Percentiles rank a stretch among this genome's conserved stretches.
Conservation (phyloP, 2,888 invertebrate species). For the Drosophila buzzatii region DNA sequence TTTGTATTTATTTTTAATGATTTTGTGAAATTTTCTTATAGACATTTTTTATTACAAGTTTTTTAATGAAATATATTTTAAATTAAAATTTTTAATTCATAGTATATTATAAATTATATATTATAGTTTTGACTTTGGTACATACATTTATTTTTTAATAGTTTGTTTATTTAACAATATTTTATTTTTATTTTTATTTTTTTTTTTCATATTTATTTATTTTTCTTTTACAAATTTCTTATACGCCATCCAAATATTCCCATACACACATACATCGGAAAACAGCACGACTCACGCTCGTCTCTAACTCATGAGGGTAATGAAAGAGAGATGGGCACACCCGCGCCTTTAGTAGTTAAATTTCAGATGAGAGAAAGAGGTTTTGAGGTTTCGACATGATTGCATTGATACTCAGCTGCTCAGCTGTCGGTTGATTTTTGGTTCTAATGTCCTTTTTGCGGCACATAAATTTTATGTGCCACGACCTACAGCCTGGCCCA, state of each 20-base stretch:
- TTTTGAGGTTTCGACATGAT: conserved; percentile 36
- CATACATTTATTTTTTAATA: background rate
- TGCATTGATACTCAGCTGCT: conserved; percentile 70
- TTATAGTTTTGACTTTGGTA: no score
- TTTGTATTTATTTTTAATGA: no score
- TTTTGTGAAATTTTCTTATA: no score
- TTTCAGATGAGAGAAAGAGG: background rate
- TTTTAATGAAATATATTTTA: no score
- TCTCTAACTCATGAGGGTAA: conserved; percentile 21
- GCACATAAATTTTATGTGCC: conserved; percentile 73
- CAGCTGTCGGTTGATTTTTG: conserved; percentile 67
- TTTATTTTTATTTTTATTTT: background rate
- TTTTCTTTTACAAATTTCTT: no score
- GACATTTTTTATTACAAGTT: no score
- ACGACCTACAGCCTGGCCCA: conserved; percentile 29
- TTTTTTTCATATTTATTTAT: background rate
- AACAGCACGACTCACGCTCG: conserved; percentile 2
- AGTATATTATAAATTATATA: no score
- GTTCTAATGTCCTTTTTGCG: conserved; percentile 59
- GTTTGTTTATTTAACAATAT: background rate
- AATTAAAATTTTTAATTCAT: no score
- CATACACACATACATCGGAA: background rate
- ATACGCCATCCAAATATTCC: background rate
- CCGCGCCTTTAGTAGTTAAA: conserved; percentile 3
- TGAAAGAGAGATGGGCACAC: background rate